Evolutionary conservation across 2,797 vertebrate genomes (phyloP).

Genomic region (Sebastes itinus): DNA sequence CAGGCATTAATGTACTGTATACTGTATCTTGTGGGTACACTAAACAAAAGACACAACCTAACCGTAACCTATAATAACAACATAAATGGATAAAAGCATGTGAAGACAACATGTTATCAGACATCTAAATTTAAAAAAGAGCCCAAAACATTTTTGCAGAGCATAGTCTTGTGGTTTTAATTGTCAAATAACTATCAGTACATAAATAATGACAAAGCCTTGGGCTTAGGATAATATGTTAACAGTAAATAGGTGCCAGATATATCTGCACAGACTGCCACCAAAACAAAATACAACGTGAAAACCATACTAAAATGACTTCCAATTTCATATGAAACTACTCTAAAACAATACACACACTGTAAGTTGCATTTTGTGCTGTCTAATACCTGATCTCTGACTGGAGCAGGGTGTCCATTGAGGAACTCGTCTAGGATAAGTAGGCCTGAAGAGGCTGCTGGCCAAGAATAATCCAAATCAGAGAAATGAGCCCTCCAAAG

Average conservation of each 20-base stretch:
- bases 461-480: constrained; percentile 84
- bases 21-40: background rate
- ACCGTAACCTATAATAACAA: background rate
- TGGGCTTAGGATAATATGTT: background rate
- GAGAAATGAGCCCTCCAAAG: constrained; percentile 81
- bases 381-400: constrained; percentile 84
- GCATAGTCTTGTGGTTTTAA: background rate
- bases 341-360: background rate
- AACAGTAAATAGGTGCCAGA: background rate
- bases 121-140: background rate
- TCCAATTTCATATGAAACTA: background rate
- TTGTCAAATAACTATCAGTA: background rate
- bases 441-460: constrained; percentile 78
- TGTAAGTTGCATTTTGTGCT: constrained; percentile 17
- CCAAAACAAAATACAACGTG: constrained; percentile 17
- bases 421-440: constrained; percentile 78
- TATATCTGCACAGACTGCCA: background rate
- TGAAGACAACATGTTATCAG: background rate
- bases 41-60: background rate
- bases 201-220: constrained; percentile 1
- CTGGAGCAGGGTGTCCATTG: constrained; percentile 84
- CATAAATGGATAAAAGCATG: background rate
- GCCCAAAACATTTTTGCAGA: background rate
- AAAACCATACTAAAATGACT: background rate
- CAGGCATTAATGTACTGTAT: background rate